Evolutionary conservation across 2,797 vertebrate genomes (phyloP), one percentile per base, ranked within the genome.

Genomic region (Salmo trutta): DNA sequence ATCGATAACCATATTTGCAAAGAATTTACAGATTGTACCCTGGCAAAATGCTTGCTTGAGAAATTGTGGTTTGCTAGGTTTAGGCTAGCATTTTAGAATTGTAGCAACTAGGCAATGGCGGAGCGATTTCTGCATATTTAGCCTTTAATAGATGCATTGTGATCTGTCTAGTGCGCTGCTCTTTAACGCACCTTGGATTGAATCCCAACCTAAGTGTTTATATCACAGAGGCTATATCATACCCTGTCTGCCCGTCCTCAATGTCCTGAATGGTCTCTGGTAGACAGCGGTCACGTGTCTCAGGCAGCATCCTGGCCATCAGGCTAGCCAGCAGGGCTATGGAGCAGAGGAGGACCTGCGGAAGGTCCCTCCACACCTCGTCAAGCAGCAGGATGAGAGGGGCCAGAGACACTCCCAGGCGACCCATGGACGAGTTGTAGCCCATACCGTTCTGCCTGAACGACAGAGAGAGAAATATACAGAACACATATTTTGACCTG

Each of bases 251-350:
- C 85, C 97, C 96, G 0, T 88, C 78, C 85, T 97, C 96, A 0
- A 97, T 52, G 3, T 98, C 96, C 78, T 96, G 94, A 3, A 97
- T 95, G 64, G 95, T 96, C 84, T 99, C 96, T 0, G 96, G 95
- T 15, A 98, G 92, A 75, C 84, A 90, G 3, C 47, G 19, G 29
- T 90, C 83, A 74, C 87, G 88, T 0, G 96, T 98, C 90, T 98
- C 97, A 0, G 95, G 81, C 36, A 99, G 93, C 16, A 92, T 91
- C 14, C 94, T 90, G 2, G 94, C 93, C 47, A 89, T 81, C 0
- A 89, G 70, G 1, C 80, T 93, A 0, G 94, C 93, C 24, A 95
- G 74, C 14, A 94, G 14, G 0, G 95, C 93, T 0, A 79, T 3
- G 0, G 41, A 88, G 56, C 92, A 94, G 77, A 97, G 93, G 0